Evolutionary conservation across 2,888 invertebrate species (phyloP).

Genomic region (Stenodera caucasica): DNA sequence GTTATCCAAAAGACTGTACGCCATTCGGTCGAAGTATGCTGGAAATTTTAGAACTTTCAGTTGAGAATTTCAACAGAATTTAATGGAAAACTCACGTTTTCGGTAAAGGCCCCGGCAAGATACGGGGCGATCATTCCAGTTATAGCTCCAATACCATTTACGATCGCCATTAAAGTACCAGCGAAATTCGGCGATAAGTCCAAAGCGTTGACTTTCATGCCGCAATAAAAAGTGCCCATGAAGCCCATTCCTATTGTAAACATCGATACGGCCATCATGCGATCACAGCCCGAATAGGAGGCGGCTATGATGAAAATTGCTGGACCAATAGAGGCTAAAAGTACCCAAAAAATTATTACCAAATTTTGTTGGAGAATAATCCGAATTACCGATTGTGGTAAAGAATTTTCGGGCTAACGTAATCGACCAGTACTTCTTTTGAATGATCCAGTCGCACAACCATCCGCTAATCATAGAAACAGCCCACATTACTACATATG

Average conservation of each 20-base stretch:
- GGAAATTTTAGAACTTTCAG: too few relatives aligned
- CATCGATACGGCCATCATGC: conserved; percentile 56
- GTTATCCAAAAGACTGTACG: conserved; percentile 80
- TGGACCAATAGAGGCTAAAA: conserved; percentile 64
- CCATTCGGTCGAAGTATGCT: conserved; percentile 72
- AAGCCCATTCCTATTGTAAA: conserved; percentile 66
- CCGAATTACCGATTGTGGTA: conserved; percentile 38
- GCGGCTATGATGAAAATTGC: conserved; percentile 65
- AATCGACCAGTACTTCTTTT: conserved; percentile 59
- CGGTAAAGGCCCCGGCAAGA: conserved; percentile 62
- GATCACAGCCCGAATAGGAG: conserved; percentile 65
- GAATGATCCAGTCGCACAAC: conserved; percentile 68
- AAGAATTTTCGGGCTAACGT: too few relatives aligned
- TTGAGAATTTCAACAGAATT: too few relatives aligned
- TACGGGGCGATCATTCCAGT: conserved; percentile 66
- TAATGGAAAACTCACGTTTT: conserved; percentile 59
- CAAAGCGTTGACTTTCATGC: conserved; percentile 67
- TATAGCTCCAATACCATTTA: conserved; percentile 65
- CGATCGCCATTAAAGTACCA: conserved; percentile 66
- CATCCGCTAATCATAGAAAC: conserved; percentile 65
- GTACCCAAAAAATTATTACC: not conserved
- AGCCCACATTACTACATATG: conserved; percentile 66
- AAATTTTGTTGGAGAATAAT: not conserved
- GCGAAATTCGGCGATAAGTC: conserved; percentile 68
- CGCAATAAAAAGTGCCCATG: conserved; percentile 72